phyloP scores from a whole-genome alignment of 64 coral and sea anemone species.

The Stichodactyla helianthus region DNA sequence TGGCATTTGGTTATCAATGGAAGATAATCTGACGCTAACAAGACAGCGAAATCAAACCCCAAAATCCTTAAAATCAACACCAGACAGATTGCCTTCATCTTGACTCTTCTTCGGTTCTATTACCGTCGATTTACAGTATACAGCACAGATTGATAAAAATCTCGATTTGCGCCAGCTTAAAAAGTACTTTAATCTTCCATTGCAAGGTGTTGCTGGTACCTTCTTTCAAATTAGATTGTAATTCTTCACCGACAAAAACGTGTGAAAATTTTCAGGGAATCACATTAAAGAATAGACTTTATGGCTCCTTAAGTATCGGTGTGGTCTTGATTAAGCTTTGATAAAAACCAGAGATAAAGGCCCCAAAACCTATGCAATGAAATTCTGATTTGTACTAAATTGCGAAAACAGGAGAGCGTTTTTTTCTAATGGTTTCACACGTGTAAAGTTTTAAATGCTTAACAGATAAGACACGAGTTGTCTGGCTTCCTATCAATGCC shows the following conservation, averaged over 20 bases:
- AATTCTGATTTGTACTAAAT: background rate
- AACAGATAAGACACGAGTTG: background rate
- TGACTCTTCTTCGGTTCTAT: background rate
- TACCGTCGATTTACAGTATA: background rate
- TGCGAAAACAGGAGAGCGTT: slow-evolving; percentile 4
- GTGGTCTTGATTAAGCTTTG: background rate
- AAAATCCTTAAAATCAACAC: slow-evolving; percentile 11
- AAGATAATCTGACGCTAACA: slow-evolving; percentile 11
- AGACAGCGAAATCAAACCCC: slow-evolving; percentile 1
- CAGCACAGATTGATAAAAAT: background rate
- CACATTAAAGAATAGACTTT: background rate
- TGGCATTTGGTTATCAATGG: slow-evolving; percentile 13
- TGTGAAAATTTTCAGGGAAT: slow-evolving; percentile 9
- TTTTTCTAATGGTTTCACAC: background rate
- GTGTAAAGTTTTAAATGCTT: background rate
- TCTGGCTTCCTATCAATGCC: background rate
- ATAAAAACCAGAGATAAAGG: slow-evolving; percentile 10
- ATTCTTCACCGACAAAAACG: slow-evolving; percentile 11
- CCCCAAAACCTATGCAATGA: background rate
- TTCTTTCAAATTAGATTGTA: slow-evolving; percentile 9
- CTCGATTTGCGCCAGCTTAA: background rate
- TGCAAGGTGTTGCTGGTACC: background rate
- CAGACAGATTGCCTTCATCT: background rate
- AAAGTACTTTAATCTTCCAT: background rate
- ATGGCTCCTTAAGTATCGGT: background rate